Evolutionary conservation across 2,888 invertebrate genomes (phyloP).

Genomic region (Lasioglossum malachurum): DNA sequence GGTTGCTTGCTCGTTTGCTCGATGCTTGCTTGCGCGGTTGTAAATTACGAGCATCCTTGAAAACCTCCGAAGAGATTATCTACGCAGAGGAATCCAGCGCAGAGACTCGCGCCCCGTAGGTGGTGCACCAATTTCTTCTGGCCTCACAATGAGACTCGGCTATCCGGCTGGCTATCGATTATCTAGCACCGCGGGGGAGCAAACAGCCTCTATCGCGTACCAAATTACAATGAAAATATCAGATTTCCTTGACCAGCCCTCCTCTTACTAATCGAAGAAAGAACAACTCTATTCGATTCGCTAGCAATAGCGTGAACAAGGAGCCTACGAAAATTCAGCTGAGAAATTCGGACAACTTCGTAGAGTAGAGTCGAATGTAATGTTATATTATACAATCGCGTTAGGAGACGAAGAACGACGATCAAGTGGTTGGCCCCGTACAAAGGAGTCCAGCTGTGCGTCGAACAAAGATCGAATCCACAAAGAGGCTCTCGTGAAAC

Average conservation of each 20-base stretch:
- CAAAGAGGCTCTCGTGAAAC: constrained; percentile 27
- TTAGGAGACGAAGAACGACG: not conserved
- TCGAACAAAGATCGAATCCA: constrained; percentile 27
- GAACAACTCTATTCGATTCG: not conserved
- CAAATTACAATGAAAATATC: constrained; percentile 44
- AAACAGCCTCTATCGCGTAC: not conserved
- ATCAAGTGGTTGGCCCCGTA: not conserved
- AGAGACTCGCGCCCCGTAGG: constrained; percentile 32
- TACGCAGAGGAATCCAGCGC: constrained; percentile 35
- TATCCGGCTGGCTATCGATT: constrained; percentile 36
- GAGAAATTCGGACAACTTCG: not conserved
- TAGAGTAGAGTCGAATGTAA: not conserved
- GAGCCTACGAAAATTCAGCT: not conserved
- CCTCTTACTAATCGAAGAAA: not conserved
- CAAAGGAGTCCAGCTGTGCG: constrained; percentile 17
- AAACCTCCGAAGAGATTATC: constrained; percentile 50
- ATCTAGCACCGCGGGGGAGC: constrained; percentile 20
- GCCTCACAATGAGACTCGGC: constrained; percentile 14
- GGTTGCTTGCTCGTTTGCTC: not conserved
- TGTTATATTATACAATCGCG: not conserved
- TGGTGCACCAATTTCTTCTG: constrained; percentile 54
- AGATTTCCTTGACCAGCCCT: constrained; percentile 15
- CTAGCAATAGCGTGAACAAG: not conserved
- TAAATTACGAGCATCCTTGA: constrained; percentile 61
- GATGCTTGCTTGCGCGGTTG: not conserved